Evolutionary conservation across 2,113 vertebrate genomes (phyloP).

Genomic region (Sapajus apella): DNA sequence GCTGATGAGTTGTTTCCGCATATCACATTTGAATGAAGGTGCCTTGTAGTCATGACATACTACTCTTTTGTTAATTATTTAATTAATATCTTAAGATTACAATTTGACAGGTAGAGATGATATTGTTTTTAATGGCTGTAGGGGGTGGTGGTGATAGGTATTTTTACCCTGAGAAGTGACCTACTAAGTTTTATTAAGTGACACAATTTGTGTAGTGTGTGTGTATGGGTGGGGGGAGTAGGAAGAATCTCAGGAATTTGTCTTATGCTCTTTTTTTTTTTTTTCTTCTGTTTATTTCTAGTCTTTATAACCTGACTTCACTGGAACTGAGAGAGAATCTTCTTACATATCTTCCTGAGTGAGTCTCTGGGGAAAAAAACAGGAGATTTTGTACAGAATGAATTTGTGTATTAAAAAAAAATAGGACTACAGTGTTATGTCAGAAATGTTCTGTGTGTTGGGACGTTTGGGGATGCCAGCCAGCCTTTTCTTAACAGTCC

Average conservation of each 20-base stretch:
- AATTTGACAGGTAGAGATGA: not conserved
- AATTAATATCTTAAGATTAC: not conserved
- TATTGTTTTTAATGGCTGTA: not conserved
- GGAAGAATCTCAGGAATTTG: slow-evolving; percentile 11
- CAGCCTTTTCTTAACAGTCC: not conserved
- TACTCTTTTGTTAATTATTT: not conserved
- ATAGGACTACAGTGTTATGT: not conserved
- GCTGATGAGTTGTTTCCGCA: not conserved
- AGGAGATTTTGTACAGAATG: not conserved
- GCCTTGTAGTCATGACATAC: not conserved
- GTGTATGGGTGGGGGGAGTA: not conserved
- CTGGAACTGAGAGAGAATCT: slow-evolving; percentile 98
- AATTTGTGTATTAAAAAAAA: not conserved
- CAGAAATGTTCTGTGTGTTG: slow-evolving; percentile 9
- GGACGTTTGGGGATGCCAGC: not conserved
- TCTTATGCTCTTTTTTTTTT: not conserved
- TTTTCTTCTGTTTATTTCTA: slow-evolving; percentile 80
- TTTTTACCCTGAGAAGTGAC: not conserved
- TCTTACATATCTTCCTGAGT: slow-evolving; percentile 97
- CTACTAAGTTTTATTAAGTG: not conserved
- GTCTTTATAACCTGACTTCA: slow-evolving; percentile 96
- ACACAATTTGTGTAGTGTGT: not conserved
- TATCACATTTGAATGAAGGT: not conserved
- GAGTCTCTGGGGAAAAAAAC: slow-evolving; percentile 82
- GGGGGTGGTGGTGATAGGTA: not conserved